Base-by-base conservation (phyloP, 2,888 invertebrate species). In the Liopterus haemorrhoidalis region DNA sequence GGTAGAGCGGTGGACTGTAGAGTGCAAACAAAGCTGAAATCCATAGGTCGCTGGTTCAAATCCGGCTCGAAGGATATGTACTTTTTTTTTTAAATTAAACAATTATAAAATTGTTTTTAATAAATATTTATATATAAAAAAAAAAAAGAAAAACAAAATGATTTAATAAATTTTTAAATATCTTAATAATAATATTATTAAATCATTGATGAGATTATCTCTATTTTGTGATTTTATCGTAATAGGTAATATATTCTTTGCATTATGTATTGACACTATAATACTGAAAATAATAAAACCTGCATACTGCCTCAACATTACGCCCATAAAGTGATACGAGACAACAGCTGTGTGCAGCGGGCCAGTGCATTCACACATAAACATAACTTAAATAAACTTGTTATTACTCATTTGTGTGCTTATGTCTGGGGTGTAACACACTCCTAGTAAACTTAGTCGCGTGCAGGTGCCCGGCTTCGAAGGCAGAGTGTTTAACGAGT, bases 1-100 rank as follows among this genome's bases (percentile, higher is more conserved):
- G 45, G 48, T 48, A 45, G 48, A 48, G 44, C 48, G 45, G 48
- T 48, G 40, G 48, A 48, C 48, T 48, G 48, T 44, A 45, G 44
- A n/a, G n/a, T n/a, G n/a, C n/a, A n/a, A n/a, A n/a, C 24, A 25
- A 25, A 25, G 25, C 12, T 11, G 25, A 25, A 11, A 33, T 33
- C 36, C 36, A 35, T 35, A 35, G 36, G 36, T 35, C 36, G 36
- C 36, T 35, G 36, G 36, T 35, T 35, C 36, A 35, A 35, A 35
- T 35, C 36, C 36, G 36, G 36, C 36, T 35, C 36, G 36, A 35
- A 35, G 36, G 36, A 35, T 35, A n/a, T n/a, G n/a, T n/a, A n/a
- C n/a, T n/a, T n/a, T n/a, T n/a, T n/a, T n/a, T n/a, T n/a, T n/a
- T n/a, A n/a, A n/a, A n/a, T n/a, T n/a, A n/a, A n/a, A n/a, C n/a